Evolutionary conservation across 2,113 vertebrate species (phyloP).

Genomic region (human): DNA sequence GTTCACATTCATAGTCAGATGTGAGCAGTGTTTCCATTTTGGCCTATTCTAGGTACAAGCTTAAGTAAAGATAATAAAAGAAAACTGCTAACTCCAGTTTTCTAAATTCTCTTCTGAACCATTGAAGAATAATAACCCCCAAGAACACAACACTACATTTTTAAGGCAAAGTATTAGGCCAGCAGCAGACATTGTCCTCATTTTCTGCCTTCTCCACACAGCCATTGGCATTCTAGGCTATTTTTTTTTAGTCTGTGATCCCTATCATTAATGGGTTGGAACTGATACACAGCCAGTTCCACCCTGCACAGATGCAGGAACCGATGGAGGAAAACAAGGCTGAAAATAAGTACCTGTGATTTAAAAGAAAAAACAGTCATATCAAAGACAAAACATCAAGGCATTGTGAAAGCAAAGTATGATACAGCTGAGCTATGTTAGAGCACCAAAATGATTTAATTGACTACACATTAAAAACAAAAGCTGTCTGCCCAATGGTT

Average conservation of each 20-base stretch:
- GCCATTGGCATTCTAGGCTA: not conserved
- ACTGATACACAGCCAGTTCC: constrained; percentile 29
- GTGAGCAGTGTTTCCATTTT: not conserved
- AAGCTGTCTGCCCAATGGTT: not conserved
- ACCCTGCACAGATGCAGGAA: constrained; percentile 52
- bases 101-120: constrained; percentile 18
- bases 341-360: constrained; percentile 48
- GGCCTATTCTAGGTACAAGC: not conserved
- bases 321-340: not conserved
- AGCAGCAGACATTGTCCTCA: not conserved
- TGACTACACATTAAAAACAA: not conserved
- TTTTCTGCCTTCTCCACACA: not conserved
- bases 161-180: constrained; percentile 44
- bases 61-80: constrained; percentile 50
- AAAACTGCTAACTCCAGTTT: not conserved
- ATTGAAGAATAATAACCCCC: not conserved
- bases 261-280: constrained; percentile 44
- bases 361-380: not conserved
- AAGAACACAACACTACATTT: not conserved
- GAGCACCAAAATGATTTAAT: not conserved
- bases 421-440: not conserved
- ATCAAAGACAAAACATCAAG: not conserved
- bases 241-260: constrained; percentile 51
- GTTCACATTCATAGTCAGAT: constrained; percentile 22
- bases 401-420: not conserved